Percentiles rank a stretch among this genome's conserved stretches.
phyloP scores from a whole-genome alignment of 2,797 vertebrate genomes.

The Petrocephalus sullivani region DNA sequence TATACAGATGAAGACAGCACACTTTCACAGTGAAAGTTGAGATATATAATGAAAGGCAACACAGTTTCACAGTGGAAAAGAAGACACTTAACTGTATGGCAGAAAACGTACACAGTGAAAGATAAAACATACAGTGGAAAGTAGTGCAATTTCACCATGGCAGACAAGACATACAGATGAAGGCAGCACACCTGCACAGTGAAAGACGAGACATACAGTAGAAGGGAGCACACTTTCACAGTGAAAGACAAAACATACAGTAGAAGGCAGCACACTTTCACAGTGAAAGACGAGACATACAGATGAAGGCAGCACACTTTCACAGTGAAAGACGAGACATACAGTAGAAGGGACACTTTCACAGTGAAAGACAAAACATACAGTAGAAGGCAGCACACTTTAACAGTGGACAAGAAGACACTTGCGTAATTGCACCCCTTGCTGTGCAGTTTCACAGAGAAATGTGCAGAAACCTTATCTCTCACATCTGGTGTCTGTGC shows the following conservation, averaged over 20 bases:
- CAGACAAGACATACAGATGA: not conserved
- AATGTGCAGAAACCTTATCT: not conserved
- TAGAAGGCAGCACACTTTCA: no score
- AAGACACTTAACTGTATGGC: no score
- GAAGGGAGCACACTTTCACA: not conserved
- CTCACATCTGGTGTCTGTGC: not conserved
- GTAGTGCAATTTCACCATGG: not conserved
- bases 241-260: not conserved
- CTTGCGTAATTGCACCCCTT: not conserved
- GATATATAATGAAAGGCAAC: not conserved
- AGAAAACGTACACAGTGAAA: not conserved
- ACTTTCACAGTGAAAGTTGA: not conserved
- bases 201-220: not conserved
- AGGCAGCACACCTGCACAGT: not conserved
- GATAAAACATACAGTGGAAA: not conserved
- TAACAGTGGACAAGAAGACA: not conserved
- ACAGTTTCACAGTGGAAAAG: not conserved
- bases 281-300: no score
- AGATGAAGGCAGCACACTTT: no score
- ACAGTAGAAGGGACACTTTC: not conserved
- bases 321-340: no score
- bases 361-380: not conserved
- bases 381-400: not conserved
- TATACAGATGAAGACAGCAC: not conserved
- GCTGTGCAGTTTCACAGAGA: not conserved